phyloP scores from a whole-genome alignment of 92 coral and sea anemone genomes.

The Umimayanthus chanpuru region DNA sequence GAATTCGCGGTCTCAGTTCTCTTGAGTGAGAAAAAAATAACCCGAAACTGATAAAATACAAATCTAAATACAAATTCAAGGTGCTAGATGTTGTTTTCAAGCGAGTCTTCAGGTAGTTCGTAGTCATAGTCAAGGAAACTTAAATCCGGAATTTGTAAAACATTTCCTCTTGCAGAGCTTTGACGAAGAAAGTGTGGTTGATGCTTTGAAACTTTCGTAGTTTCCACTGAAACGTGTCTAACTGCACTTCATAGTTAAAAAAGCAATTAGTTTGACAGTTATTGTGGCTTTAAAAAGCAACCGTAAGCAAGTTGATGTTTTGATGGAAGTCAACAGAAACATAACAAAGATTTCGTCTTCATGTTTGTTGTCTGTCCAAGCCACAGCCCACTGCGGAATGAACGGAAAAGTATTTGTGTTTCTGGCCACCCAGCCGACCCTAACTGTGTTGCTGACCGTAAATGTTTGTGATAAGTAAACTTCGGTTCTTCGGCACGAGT shows the following conservation, averaged over 20 bases:
- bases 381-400: too few species aligned
- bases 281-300: background rate
- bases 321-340: background rate
- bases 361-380: too few species aligned
- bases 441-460: too few species aligned
- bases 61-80: background rate
- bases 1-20: constrained; percentile 30
- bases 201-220: background rate
- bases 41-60: background rate
- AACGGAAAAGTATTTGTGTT: too few species aligned
- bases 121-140: background rate
- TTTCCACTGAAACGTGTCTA: background rate
- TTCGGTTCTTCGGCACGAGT: too few species aligned
- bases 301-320: background rate
- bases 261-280: background rate
- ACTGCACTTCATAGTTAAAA: background rate
- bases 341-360: background rate
- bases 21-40: constrained; percentile 22
- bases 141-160: background rate
- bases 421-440: too few species aligned
- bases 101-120: background rate
- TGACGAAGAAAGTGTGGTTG: background rate
- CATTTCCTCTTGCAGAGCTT: background rate
- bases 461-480: too few species aligned
- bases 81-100: background rate